A percentile compares a stretch with the other conserved stretches of the same genome.
Conservation (phyloP, 2,888 invertebrate species). For the Andrena bicolor region DNA sequence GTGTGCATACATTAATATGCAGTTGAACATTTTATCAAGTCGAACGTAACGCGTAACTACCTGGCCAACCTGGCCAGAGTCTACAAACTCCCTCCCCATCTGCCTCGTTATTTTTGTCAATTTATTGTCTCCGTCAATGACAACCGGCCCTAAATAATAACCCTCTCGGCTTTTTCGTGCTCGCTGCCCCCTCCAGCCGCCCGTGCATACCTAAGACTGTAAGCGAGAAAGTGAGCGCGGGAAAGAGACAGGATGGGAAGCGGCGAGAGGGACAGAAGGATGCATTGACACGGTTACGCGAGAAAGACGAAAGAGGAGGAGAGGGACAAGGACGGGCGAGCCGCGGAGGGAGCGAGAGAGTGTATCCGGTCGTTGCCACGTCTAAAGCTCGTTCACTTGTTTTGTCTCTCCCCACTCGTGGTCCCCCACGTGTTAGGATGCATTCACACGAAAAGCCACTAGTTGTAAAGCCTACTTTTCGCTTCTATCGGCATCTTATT, state of each 20-base stretch:
- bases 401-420: constrained; percentile 75
- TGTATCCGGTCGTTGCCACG: constrained; percentile 84
- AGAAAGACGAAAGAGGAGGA: constrained; percentile 36
- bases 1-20: background rate
- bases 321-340: constrained; percentile 51
- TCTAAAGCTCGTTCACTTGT: constrained; percentile 83
- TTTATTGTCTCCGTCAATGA: constrained; percentile 70
- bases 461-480: constrained; percentile 59
- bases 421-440: constrained; percentile 65
- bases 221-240: constrained; percentile 14
- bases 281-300: background rate
- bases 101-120: constrained; percentile 57
- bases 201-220: constrained; percentile 67
- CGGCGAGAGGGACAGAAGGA: constrained; percentile 23
- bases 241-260: constrained; percentile 18
- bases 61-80: constrained; percentile 17
- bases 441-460: constrained; percentile 69
- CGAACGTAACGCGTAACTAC: constrained; percentile 26
- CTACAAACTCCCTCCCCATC: constrained; percentile 17
- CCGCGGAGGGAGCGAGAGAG: constrained; percentile 71
- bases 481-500: constrained; percentile 50
- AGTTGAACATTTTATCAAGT: constrained; percentile 26
- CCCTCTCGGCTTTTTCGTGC: constrained; percentile 53
- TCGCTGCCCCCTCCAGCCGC: constrained; percentile 52
- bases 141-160: constrained; percentile 77